phyloP scores from a whole-genome alignment of 2,113 vertebrate genomes.

The Rattus rattus region DNA sequence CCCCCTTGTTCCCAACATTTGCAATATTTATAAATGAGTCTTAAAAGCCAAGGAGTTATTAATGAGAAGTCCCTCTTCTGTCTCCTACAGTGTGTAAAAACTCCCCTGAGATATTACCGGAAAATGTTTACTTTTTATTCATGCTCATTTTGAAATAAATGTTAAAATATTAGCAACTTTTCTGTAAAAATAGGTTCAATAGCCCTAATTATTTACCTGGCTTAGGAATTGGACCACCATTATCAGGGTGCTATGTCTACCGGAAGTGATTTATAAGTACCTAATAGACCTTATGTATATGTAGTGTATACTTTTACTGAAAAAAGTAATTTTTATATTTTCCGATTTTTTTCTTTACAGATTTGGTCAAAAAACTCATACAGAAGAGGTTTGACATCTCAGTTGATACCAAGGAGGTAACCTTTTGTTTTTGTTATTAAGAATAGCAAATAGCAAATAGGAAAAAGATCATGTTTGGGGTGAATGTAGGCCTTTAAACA shows the following conservation, averaged over 20 bases:
- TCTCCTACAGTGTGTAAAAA: neutral
- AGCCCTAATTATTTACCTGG: neutral
- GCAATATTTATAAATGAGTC: neutral
- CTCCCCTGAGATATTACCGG: accelerated
- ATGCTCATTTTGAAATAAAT: neutral
- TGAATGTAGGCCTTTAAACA: slow-evolving; percentile 36
- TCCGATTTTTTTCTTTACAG: slow-evolving; percentile 84
- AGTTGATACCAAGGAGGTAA: slow-evolving; percentile 94
- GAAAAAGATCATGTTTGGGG: neutral
- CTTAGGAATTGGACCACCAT: neutral
- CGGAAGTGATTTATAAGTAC: neutral
- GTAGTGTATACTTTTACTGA: slow-evolving; percentile 33
- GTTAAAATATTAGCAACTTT: neutral
- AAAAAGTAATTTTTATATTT: slow-evolving; percentile 54
- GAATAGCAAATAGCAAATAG: neutral
- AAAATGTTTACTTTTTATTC: neutral
- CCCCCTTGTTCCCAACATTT: neutral
- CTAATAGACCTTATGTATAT: neutral
- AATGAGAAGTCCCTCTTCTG: neutral
- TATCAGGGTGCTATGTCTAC: neutral
- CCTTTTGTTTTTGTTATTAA: slow-evolving; percentile 51
- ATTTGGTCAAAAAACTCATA: slow-evolving; percentile 91
- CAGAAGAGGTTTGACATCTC: slow-evolving; percentile 90
- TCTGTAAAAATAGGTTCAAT: neutral
- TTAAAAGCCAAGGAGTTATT: neutral